Percentiles rank a stretch among this genome's conserved stretches.
phyloP scores from a whole-genome alignment of 2,888 invertebrate species.

The Stenurella melanura region DNA sequence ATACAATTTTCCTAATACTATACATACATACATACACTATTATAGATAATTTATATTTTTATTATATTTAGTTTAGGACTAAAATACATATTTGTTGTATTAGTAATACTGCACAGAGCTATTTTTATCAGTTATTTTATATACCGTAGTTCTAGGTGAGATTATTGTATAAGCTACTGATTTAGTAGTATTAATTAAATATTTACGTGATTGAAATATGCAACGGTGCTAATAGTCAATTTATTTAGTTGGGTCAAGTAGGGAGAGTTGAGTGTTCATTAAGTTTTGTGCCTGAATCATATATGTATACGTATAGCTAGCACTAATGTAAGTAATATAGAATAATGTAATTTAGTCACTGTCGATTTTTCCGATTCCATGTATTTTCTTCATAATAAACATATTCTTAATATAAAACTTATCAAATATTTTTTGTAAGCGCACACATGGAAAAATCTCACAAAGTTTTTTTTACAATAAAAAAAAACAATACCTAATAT shows the following conservation, averaged over 20 bases:
- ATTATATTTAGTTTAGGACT: slow-evolving; percentile 30
- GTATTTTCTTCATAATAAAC: too few relatives aligned
- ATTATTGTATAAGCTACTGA: not conserved
- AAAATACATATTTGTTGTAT: slow-evolving; percentile 40
- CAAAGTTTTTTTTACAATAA: too few relatives aligned
- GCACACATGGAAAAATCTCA: too few relatives aligned
- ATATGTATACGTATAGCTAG: too few relatives aligned
- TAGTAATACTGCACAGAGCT: slow-evolving; percentile 17
- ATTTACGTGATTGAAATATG: not conserved
- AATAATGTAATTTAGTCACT: not conserved
- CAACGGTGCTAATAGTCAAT: not conserved
- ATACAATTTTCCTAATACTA: slow-evolving; percentile 9
- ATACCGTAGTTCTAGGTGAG: not conserved
- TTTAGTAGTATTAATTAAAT: not conserved
- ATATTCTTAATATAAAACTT: too few relatives aligned
- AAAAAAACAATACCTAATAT: too few relatives aligned
- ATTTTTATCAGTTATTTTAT: too few relatives aligned
- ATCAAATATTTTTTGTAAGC: too few relatives aligned
- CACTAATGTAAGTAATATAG: not conserved
- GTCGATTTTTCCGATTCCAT: too few relatives aligned
- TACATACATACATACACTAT: slow-evolving; percentile 5
- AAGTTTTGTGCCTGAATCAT: not conserved
- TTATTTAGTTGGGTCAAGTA: not conserved
- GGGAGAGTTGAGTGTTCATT: not conserved
- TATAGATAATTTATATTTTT: slow-evolving; percentile 33